These are phyloP conservation scores for Formica selysi DNA, from an alignment of 1,140 invertebrate genomes.

Conservation along the genomic window DNA sequence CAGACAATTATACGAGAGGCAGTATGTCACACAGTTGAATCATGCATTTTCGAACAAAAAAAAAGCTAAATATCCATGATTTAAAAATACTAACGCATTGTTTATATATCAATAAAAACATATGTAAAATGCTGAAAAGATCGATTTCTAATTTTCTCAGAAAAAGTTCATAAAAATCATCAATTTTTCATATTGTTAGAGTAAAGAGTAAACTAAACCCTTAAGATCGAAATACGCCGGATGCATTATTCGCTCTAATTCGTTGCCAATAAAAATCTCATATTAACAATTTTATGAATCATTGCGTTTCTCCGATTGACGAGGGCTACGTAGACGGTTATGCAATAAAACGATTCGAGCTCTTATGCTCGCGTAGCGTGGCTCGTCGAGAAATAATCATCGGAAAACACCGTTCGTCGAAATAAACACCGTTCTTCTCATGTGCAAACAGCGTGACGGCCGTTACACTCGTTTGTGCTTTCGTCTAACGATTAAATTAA, in stretches of 20 bases:
- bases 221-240: neutral
- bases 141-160: no score
- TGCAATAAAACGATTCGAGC: slow-evolving; percentile 17
- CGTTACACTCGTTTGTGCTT: slow-evolving; percentile 29
- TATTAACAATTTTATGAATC: slow-evolving; percentile 34
- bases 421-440: slow-evolving; percentile 25
- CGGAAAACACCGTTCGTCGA: slow-evolving; percentile 35
- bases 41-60: no score
- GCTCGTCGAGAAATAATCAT: slow-evolving; percentile 34
- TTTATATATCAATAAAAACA: no score
- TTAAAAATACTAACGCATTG: no score
- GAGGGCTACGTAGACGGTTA: neutral
- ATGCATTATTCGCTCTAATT: neutral
- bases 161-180: no score
- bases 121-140: no score
- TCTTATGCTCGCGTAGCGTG: neutral
- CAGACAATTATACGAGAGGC: no score
- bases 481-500: slow-evolving; percentile 19
- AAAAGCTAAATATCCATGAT: no score
- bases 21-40: no score
- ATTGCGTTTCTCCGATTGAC: slow-evolving; percentile 9
- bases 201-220: no score
- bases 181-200: no score
- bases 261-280: neutral
- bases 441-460: slow-evolving; percentile 45